A percentile compares a stretch with the other conserved stretches of the same genome.
phyloP scores from a whole-genome alignment of 2,888 invertebrate genomes.

The Elgonia sp. region DNA sequence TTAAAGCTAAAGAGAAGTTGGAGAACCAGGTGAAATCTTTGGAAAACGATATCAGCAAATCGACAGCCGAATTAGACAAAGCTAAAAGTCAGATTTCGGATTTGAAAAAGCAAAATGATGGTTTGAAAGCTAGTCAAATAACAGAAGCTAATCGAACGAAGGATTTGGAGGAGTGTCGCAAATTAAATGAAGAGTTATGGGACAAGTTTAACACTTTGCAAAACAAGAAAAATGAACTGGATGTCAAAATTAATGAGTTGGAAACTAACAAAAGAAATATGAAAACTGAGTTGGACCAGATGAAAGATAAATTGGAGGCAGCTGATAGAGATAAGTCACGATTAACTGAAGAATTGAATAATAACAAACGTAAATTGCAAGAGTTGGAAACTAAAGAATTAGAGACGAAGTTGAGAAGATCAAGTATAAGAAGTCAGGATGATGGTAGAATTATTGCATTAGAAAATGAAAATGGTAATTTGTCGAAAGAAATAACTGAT shows the following conservation, averaged over 20 bases:
- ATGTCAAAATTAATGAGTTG: slow-evolving; percentile 71
- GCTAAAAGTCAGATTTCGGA: slow-evolving; percentile 42
- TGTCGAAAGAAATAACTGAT: slow-evolving; percentile 33
- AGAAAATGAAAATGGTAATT: slow-evolving; percentile 56
- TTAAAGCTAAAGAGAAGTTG: slow-evolving; percentile 68
- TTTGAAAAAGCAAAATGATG: not conserved
- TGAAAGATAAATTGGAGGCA: slow-evolving; percentile 47
- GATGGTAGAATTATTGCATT: slow-evolving; percentile 53
- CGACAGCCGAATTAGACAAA: slow-evolving; percentile 4
- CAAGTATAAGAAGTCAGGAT: slow-evolving; percentile 26
- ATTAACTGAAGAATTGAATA: slow-evolving; percentile 70
- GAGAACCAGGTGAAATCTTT: slow-evolving; percentile 66
- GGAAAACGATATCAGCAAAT: slow-evolving; percentile 46
- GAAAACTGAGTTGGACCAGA: slow-evolving; percentile 58
- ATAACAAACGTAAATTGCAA: slow-evolving; percentile 37
- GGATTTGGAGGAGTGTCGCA: slow-evolving; percentile 65
- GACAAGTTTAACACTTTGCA: slow-evolving; percentile 64
- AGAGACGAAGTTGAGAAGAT: slow-evolving; percentile 28
- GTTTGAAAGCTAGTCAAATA: slow-evolving; percentile 8
- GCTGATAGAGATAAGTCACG: slow-evolving; percentile 62
- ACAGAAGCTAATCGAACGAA: slow-evolving; percentile 9
- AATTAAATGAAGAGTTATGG: slow-evolving; percentile 66
- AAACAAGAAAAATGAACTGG: slow-evolving; percentile 69
- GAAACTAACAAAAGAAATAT: slow-evolving; percentile 60
- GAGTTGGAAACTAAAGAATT: slow-evolving; percentile 38